Evolutionary conservation across 2,797 vertebrate genomes (phyloP), one percentile per base, ranked within the genome.

Genomic region (Muscicapa striata): DNA sequence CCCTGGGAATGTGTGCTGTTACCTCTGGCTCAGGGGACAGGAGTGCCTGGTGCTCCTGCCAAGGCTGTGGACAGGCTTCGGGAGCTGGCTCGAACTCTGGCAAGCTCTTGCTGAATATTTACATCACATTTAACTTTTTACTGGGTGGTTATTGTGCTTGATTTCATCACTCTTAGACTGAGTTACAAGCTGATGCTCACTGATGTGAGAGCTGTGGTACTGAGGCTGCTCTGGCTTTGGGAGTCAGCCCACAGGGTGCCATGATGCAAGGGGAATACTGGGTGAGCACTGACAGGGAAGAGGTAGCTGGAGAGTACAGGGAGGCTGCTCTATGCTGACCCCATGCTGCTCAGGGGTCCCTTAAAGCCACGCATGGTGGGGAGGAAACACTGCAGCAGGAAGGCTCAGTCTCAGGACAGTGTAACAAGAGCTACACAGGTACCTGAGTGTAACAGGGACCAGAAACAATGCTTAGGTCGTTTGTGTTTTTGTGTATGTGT

Each of bases 301-400:
- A 10, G 34, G 55, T 5, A 26, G 27, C 43, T 79, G 61, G 5
- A 43, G 32, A 51, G 15, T 6, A 14, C 15, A 2, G 12, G 23
- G n/a, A 64, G 29, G 32, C 32, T 59, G 40, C 13, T 51, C 36
- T 54, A 20, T 41, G 32, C 70, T 54, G 32, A 27, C n/a, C 41
- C 38, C 8, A 1, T 5, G 2, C 46, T 40, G 13, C 54, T 57
- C 45, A 46, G 49, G 29, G 14, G 7, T 41, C 24, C 19, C 55
- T 61, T 57, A 73, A 40, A 69, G 34, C 61, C 46, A 3, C 0
- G 0, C 3, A 3, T 36, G 20, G 20, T 36, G 46, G 8, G 9
- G 40, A 70, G 34, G n/a, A 77, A 52, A 20, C 30, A 2, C 27
- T 40, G 43, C 75, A 64, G 75, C 45, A 41, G 26, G 18, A 61